phyloP scores from a whole-genome alignment of 2,797 vertebrate species.

The Clamator glandarius region DNA sequence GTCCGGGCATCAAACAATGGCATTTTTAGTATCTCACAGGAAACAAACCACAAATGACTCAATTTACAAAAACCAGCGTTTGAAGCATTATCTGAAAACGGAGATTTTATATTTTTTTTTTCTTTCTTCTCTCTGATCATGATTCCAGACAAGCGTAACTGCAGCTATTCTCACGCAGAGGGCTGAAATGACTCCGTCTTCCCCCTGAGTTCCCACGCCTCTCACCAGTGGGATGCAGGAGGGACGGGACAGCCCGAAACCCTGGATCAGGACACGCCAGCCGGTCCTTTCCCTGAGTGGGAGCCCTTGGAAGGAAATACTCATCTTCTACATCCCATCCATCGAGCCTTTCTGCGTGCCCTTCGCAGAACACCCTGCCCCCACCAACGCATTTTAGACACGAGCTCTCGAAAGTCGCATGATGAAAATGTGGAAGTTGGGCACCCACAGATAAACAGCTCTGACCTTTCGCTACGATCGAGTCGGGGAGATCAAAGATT shows the following conservation, averaged over 20 bases:
- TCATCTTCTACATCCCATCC: neutral
- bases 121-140: neutral
- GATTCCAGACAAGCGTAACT: neutral
- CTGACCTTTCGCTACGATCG: neutral
- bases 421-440: slow-evolving; percentile 60
- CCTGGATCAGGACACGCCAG: neutral
- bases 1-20: slow-evolving; percentile 26
- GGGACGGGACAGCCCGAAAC: neutral
- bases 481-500: neutral
- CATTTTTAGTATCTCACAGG: slow-evolving; percentile 66
- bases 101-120: neutral
- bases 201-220: neutral
- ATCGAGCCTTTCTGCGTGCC: neutral
- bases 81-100: neutral
- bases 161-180: neutral
- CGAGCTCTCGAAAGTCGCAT: slow-evolving; percentile 48
- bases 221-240: neutral
- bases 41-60: slow-evolving; percentile 65
- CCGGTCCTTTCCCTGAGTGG: neutral
- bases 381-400: neutral
- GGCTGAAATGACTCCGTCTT: neutral
- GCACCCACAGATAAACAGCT: slow-evolving; percentile 33
- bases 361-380: neutral
- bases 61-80: slow-evolving; percentile 9
- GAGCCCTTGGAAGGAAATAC: neutral